phyloP scores from a whole-genome alignment of 35 echinoderm and acorn worm species.

The Nesometra sesokonis region DNA sequence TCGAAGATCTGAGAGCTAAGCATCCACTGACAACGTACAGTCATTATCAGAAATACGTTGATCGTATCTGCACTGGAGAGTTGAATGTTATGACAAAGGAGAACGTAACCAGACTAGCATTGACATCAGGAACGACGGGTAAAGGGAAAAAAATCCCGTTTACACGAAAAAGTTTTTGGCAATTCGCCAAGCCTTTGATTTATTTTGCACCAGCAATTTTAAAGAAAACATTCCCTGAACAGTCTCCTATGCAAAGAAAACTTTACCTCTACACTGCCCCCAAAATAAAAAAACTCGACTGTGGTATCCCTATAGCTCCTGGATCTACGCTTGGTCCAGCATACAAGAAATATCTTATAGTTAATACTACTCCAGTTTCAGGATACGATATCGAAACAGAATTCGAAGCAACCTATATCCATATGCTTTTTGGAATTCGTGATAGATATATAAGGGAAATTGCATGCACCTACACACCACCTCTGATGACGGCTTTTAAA shows the following conservation, averaged over 20 bases:
- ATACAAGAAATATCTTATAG: not conserved
- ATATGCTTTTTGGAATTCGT: slow-evolving; percentile 14
- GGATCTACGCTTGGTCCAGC: too few species aligned
- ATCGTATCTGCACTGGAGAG: slow-evolving; percentile 46
- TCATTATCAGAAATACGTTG: slow-evolving; percentile 36
- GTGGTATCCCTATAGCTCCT: not conserved
- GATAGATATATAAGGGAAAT: not conserved
- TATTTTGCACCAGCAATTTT: not conserved
- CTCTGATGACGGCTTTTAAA: not conserved
- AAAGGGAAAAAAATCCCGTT: slow-evolving; percentile 29
- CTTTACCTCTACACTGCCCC: not conserved
- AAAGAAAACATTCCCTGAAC: not conserved
- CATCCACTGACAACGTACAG: slow-evolving; percentile 51
- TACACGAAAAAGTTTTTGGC: not conserved
- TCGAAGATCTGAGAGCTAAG: slow-evolving; percentile 15
- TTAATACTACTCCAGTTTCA: not conserved
- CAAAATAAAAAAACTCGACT: not conserved
- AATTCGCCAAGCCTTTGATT: not conserved
- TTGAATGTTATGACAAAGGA: slow-evolving; percentile 36
- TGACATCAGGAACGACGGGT: slow-evolving; percentile 51
- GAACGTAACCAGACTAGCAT: slow-evolving; percentile 3
- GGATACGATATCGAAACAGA: slow-evolving; percentile 8
- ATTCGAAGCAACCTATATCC: slow-evolving; percentile 16
- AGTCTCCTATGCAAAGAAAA: not conserved
- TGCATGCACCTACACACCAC: not conserved